phyloP scores from a whole-genome alignment of 2,797 vertebrate species.

The Enteromius afrohamiltoni region DNA sequence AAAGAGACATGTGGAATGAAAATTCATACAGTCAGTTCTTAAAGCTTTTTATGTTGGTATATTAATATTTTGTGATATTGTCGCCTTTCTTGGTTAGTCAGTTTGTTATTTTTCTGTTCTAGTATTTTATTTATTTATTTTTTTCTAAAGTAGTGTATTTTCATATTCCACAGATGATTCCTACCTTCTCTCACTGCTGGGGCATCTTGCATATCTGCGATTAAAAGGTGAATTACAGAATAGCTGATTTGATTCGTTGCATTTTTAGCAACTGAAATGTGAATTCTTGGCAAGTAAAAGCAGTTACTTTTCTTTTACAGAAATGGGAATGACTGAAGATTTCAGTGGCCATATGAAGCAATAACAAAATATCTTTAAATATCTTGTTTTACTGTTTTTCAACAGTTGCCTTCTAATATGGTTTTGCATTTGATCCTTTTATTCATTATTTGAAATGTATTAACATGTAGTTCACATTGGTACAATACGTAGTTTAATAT shows the following conservation, averaged over 20 bases:
- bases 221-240: conserved; percentile 53
- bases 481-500: not conserved
- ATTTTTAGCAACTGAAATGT: not conserved
- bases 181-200: conserved; percentile 52
- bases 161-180: conserved; percentile 47
- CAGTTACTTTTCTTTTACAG: conserved; percentile 49
- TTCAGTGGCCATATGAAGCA: conserved; percentile 28
- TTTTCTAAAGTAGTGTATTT: conserved; percentile 11
- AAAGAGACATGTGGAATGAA: conserved; percentile 51
- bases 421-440: not conserved
- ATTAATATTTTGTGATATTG: not conserved
- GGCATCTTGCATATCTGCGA: conserved; percentile 50
- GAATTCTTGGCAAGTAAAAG: not conserved
- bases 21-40: conserved; percentile 50
- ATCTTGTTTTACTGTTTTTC: not conserved
- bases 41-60: not conserved
- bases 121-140: not conserved
- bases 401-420: not conserved
- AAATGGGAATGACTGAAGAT: conserved; percentile 49
- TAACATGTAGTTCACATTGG: not conserved
- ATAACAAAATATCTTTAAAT: conserved; percentile 3
- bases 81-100: not conserved
- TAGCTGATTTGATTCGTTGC: not conserved
- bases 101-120: not conserved
- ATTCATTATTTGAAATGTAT: not conserved